These are phyloP conservation scores for Elachura formosa DNA, from an alignment of 2,113 vertebrate species.

Conservation along the genomic window DNA sequence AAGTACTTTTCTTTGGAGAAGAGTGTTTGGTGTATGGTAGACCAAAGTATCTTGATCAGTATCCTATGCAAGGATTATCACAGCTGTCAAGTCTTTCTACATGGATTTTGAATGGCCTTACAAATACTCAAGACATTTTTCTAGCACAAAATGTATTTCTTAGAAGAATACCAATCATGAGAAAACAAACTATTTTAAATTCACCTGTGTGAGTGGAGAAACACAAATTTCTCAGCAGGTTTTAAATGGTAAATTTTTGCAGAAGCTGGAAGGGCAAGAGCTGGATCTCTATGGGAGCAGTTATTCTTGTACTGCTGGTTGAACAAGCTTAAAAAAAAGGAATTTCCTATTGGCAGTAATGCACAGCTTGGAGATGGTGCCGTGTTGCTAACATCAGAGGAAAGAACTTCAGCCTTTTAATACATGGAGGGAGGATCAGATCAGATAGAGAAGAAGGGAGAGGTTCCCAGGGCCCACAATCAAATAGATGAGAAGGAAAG, in stretches of 20 bases:
- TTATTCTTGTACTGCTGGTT: neutral
- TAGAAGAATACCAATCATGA: neutral
- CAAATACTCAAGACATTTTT: neutral
- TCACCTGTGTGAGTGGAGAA: neutral
- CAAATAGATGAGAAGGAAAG: neutral
- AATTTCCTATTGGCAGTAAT: neutral
- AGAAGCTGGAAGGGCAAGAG: neutral
- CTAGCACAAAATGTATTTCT: neutral
- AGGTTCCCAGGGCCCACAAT: neutral
- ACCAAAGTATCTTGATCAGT: neutral
- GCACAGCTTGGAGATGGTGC: neutral
- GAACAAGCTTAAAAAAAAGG: neutral
- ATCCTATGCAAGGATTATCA: neutral
- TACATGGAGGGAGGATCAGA: accelerated
- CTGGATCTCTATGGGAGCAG: neutral
- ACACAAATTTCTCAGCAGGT: neutral
- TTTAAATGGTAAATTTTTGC: neutral
- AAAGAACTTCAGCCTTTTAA: neutral
- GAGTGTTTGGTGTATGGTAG: neutral
- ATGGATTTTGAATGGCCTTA: neutral
- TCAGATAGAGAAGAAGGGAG: neutral
- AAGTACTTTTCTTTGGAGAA: neutral
- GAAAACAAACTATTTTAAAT: neutral
- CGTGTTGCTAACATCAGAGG: neutral
- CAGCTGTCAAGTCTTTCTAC: neutral